Conservation (phyloP, 2,888 invertebrate genomes). For the Gibbula magus region DNA sequence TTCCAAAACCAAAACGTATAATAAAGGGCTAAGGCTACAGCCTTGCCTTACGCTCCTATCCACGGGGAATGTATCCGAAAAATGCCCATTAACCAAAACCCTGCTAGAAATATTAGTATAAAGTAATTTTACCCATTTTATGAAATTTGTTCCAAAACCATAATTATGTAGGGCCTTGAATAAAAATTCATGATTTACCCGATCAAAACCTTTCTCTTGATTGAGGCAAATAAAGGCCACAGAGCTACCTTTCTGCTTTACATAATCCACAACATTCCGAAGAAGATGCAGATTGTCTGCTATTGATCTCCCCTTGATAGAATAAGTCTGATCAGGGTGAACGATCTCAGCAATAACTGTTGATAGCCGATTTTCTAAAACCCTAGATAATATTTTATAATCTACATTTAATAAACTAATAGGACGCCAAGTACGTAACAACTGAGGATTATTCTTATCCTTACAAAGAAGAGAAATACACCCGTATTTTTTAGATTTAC, state of each 20-base stretch:
- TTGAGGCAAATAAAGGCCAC: too few relatives aligned
- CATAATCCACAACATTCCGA: too few relatives aligned
- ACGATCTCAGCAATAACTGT: too few relatives aligned
- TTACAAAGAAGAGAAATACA: too few relatives aligned
- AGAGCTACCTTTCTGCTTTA: too few relatives aligned
- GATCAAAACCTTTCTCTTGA: too few relatives aligned
- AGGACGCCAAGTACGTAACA: conserved; percentile 14
- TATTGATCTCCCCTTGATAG: not conserved
- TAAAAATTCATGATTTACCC: too few relatives aligned
- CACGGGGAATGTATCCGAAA: too few relatives aligned
- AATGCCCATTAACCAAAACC: conserved; percentile 39
- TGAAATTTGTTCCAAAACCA: conserved; percentile 43
- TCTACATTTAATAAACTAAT: conserved; percentile 49
- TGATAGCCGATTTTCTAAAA: conserved; percentile 33
- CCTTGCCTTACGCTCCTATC: conserved; percentile 19
- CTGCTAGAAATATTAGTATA: conserved; percentile 43
- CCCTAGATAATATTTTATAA: conserved; percentile 46
- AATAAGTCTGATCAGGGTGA: conserved; percentile 18
- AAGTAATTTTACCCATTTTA: conserved; percentile 46
- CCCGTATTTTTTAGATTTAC: too few relatives aligned
- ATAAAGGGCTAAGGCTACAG: conserved; percentile 16
- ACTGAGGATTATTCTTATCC: not conserved
- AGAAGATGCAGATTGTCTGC: too few relatives aligned
- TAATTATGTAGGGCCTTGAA: too few relatives aligned
- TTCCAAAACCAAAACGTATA: conserved; percentile 26